Conservation (phyloP, 2,888 invertebrate genomes). For the Dicyrtoma fusca region DNA sequence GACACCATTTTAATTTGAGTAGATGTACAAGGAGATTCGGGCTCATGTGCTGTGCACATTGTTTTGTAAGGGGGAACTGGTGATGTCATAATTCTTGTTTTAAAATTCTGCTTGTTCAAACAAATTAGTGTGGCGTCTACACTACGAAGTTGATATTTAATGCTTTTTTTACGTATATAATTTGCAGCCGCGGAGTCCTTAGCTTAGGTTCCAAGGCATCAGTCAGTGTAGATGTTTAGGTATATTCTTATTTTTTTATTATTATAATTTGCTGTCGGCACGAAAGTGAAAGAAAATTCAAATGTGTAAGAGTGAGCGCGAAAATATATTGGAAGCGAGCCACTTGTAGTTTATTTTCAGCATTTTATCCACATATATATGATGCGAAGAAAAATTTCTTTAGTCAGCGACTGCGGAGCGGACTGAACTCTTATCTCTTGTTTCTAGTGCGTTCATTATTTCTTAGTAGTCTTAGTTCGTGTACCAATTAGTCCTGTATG, state of each 20-base stretch:
- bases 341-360: conserved; percentile 36
- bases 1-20: too few species aligned
- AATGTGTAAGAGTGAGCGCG: conserved; percentile 21
- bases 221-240: neutral
- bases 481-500: neutral
- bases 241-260: too few species aligned
- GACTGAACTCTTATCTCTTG: conserved; percentile 2
- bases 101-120: too few species aligned
- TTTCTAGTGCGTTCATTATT: neutral
- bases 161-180: neutral
- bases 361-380: conserved; percentile 28
- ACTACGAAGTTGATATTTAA: too few species aligned
- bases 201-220: neutral
- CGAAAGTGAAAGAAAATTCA: conserved; percentile 9
- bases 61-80: too few species aligned
- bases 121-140: too few species aligned
- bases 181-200: neutral
- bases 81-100: too few species aligned
- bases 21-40: too few species aligned
- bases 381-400: conserved; percentile 6
- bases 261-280: too few species aligned
- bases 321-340: conserved; percentile 35
- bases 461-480: neutral
- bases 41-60: too few species aligned
- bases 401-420: conserved; percentile 5